A percentile compares a stretch with the other conserved stretches of the same genome.
phyloP scores from a whole-genome alignment of 2,113 vertebrate species.

The Gopherus evgoodei region DNA sequence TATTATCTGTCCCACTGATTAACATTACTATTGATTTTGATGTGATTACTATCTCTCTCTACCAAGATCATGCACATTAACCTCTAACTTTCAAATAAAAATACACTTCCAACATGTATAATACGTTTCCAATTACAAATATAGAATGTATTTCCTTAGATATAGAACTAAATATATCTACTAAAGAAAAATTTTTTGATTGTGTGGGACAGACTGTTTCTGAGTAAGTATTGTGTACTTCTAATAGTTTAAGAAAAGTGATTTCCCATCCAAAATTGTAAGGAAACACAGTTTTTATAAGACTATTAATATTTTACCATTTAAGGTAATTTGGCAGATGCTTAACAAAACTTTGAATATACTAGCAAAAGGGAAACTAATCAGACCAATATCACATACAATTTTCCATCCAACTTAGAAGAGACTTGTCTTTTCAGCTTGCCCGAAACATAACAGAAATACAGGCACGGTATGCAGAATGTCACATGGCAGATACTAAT shows the following conservation, averaged over 20 bases:
- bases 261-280: background rate
- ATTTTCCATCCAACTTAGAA: constrained; percentile 70
- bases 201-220: background rate
- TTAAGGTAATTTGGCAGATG: constrained; percentile 41
- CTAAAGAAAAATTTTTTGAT: background rate
- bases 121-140: background rate
- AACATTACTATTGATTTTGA: background rate
- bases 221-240: background rate
- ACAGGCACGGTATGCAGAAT: constrained; percentile 73
- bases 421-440: constrained; percentile 72
- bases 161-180: background rate
- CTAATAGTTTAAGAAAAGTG: background rate
- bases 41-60: background rate
- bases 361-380: constrained; percentile 25
- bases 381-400: background rate
- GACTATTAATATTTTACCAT: constrained; percentile 31
- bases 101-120: background rate
- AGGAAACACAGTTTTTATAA: background rate
- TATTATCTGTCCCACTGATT: background rate
- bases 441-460: constrained; percentile 76
- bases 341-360: constrained; percentile 53
- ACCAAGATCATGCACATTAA: fast-evolving
- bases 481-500: constrained; percentile 92
- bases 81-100: background rate
- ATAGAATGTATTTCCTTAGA: background rate